Conservation (phyloP, 2,797 vertebrate species). For the Okamejei kenojei region DNA sequence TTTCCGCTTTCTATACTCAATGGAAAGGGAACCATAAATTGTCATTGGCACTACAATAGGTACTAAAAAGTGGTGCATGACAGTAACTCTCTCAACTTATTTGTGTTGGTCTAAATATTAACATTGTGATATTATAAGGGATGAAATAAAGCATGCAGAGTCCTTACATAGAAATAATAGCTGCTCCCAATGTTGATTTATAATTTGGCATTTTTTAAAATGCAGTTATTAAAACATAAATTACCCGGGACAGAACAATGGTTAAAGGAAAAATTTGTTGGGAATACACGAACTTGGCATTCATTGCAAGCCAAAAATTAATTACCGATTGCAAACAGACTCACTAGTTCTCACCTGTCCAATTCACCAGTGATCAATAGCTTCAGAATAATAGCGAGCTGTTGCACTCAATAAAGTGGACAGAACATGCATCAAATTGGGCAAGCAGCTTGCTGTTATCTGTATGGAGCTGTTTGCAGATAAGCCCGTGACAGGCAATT, state of each 20-base stretch:
- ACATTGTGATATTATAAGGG: not conserved
- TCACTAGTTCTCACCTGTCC: not conserved
- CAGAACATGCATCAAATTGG: not conserved
- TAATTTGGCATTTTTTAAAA: not conserved
- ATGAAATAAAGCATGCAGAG: not conserved
- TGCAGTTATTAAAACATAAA: constrained; percentile 17
- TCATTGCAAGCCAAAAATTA: constrained; percentile 17
- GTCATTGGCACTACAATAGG: constrained; percentile 2
- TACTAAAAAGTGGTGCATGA: not conserved
- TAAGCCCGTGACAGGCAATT: too few species aligned
- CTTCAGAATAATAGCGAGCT: not conserved
- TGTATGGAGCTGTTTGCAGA: too few species aligned
- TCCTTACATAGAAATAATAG: not conserved
- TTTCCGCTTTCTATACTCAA: not conserved
- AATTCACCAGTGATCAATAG: not conserved
- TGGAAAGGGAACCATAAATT: constrained; percentile 7
- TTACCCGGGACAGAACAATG: not conserved
- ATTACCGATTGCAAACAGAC: not conserved
- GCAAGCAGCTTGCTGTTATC: too few species aligned
- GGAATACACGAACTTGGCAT: not conserved
- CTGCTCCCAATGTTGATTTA: not conserved
- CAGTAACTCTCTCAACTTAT: constrained; percentile 2
- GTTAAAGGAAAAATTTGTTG: not conserved
- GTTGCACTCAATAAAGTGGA: not conserved
- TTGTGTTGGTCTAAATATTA: constrained; percentile 31